Evolutionary conservation across 2,888 invertebrate species (phyloP).

Genomic region (Acanthosoma haemorrhoidale): DNA sequence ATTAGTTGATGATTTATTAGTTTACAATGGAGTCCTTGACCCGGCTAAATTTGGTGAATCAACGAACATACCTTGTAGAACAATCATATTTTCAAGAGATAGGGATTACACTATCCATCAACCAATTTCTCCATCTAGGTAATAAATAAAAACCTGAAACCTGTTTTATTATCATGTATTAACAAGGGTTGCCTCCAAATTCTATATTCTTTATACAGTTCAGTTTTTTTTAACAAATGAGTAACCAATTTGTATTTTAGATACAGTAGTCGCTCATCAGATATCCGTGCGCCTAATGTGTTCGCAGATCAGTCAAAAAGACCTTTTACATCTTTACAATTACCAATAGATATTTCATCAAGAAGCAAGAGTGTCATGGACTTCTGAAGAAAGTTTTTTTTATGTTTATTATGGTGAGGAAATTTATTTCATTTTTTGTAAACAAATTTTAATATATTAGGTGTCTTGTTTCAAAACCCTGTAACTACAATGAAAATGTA

Average conservation of each 20-base stretch:
- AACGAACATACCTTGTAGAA: slow-evolving; percentile 42
- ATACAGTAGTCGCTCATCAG: slow-evolving; percentile 29
- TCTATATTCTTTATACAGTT: too few relatives aligned
- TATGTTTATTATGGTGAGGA: too few relatives aligned
- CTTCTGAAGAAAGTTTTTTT: slow-evolving; percentile 28
- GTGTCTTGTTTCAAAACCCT: too few relatives aligned
- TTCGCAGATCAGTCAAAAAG: slow-evolving; percentile 43
- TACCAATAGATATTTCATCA: slow-evolving; percentile 32
- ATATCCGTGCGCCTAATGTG: slow-evolving; percentile 25
- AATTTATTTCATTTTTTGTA: too few relatives aligned
- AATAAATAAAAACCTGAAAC: too few relatives aligned
- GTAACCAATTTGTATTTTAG: too few relatives aligned
- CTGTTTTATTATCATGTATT: too few relatives aligned
- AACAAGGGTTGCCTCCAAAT: too few relatives aligned
- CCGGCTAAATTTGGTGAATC: slow-evolving; percentile 36
- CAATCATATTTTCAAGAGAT: slow-evolving; percentile 45
- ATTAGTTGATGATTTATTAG: slow-evolving; percentile 71
- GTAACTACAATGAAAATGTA: too few relatives aligned
- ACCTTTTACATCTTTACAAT: slow-evolving; percentile 42
- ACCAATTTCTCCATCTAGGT: background rate
- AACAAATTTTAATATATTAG: too few relatives aligned
- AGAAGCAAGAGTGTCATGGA: slow-evolving; percentile 36
- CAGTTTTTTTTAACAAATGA: too few relatives aligned
- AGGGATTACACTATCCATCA: slow-evolving; percentile 30
- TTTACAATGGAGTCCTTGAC: slow-evolving; percentile 67